A percentile compares a stretch with the other conserved stretches of the same genome.
phyloP scores from a whole-genome alignment of 30 jellyfish, hydroid and myxozoan genomes.

The Sanderia malayensis region DNA sequence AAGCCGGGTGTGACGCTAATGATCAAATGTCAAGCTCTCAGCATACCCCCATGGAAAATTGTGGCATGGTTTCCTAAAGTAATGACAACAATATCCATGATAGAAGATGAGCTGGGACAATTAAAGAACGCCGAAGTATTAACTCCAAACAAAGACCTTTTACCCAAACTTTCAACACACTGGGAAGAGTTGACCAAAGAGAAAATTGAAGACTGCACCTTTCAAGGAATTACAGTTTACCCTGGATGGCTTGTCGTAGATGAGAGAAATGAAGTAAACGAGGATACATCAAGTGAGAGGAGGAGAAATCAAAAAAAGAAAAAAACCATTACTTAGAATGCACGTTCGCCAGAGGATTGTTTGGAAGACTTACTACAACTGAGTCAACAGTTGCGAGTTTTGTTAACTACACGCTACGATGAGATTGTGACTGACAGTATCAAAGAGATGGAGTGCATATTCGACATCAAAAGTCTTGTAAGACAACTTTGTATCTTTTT shows the following conservation, averaged over 20 bases:
- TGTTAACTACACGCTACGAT: not conserved
- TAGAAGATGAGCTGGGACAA: slow-evolving; percentile 9
- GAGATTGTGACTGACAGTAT: not conserved
- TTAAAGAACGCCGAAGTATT: not conserved
- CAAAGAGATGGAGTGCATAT: not conserved
- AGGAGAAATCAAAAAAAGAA: not conserved
- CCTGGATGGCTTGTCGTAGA: slow-evolving; percentile 11
- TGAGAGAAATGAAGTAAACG: not conserved
- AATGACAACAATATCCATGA: not conserved
- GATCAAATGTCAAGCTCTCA: slow-evolving; percentile 8
- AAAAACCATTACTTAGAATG: not conserved
- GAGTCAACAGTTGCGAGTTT: slow-evolving; percentile 2
- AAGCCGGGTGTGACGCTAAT: slow-evolving; percentile 14
- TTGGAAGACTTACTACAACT: slow-evolving; percentile 10
- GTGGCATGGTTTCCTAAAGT: slow-evolving; percentile 13
- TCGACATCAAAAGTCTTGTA: not conserved
- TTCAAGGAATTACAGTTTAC: slow-evolving; percentile 1
- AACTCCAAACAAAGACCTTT: not conserved
- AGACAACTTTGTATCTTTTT: not conserved
- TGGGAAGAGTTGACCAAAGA: slow-evolving; percentile 28
- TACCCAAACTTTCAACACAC: slow-evolving; percentile 4
- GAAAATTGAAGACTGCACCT: slow-evolving; percentile 28
- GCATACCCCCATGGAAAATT: slow-evolving; percentile 14
- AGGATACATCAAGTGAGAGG: not conserved
- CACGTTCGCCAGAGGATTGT: slow-evolving; percentile 7